phyloP scores from a whole-genome alignment of 2,113 vertebrate genomes.

The Ctenomys sociabilis region DNA sequence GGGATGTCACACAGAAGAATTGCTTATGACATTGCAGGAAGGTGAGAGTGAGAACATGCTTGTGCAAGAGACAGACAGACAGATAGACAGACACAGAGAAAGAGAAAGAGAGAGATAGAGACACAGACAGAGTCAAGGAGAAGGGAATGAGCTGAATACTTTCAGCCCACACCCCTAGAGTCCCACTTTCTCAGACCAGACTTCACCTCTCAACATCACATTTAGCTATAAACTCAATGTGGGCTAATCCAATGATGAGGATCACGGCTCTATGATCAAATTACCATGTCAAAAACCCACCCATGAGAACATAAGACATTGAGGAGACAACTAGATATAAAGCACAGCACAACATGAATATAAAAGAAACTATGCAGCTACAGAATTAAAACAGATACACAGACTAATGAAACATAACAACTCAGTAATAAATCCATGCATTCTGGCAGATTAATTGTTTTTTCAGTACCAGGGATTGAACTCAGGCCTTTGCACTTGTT shows the following conservation, averaged over 20 bases:
- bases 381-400: neutral
- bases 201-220: neutral
- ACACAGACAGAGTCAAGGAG: neutral
- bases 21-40: neutral
- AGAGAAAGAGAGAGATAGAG: fast-evolving
- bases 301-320: neutral
- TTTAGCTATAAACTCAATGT: neutral
- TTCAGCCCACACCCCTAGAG: neutral
- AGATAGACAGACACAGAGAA: too few species aligned
- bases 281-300: neutral
- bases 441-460: neutral
- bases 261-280: neutral
- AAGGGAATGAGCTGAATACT: neutral
- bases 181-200: neutral
- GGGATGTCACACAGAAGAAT: neutral
- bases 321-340: neutral
- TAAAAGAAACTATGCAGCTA: neutral
- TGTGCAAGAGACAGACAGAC: too few species aligned
- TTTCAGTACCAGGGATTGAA: too few species aligned
- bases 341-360: neutral
- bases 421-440: neutral
- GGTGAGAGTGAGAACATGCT: too few species aligned
- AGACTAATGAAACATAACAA: neutral
- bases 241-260: neutral
- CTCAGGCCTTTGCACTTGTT: too few species aligned